Conservation (phyloP, 2,113 vertebrate genomes). For the Isurus oxyrinchus region DNA sequence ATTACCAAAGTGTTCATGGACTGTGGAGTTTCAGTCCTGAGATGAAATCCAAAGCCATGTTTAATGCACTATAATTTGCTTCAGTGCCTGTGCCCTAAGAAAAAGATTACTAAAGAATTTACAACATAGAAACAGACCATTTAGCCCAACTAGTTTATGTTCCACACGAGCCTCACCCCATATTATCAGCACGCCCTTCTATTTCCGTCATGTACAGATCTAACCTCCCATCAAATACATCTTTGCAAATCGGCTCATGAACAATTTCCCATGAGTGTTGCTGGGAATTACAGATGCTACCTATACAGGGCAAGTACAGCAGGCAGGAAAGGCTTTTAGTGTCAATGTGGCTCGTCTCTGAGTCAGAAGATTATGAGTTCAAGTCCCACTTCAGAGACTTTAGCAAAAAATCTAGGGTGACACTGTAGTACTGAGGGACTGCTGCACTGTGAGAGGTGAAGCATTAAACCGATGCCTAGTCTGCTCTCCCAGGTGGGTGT, state of each 20-base stretch:
- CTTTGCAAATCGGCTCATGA: neutral
- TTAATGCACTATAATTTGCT: neutral
- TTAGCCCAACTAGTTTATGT: neutral
- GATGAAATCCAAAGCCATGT: neutral
- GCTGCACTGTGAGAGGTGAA: no score
- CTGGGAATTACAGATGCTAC: neutral
- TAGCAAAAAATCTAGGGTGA: neutral
- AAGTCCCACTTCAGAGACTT: neutral
- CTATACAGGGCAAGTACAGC: neutral
- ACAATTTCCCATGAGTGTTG: neutral
- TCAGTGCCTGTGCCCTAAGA: neutral
- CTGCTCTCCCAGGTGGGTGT: no score
- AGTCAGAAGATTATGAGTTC: neutral
- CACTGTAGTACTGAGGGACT: no score
- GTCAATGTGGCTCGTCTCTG: neutral
- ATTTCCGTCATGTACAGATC: neutral
- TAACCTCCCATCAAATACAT: neutral
- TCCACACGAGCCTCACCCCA: neutral
- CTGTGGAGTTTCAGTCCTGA: neutral
- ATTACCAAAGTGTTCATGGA: neutral
- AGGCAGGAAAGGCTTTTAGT: neutral
- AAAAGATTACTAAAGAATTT: neutral
- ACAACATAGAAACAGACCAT: neutral
- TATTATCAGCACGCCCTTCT: no score
- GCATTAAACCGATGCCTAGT: neutral